phyloP scores from a whole-genome alignment of 2,797 vertebrate genomes.

The Cygnus olor region DNA sequence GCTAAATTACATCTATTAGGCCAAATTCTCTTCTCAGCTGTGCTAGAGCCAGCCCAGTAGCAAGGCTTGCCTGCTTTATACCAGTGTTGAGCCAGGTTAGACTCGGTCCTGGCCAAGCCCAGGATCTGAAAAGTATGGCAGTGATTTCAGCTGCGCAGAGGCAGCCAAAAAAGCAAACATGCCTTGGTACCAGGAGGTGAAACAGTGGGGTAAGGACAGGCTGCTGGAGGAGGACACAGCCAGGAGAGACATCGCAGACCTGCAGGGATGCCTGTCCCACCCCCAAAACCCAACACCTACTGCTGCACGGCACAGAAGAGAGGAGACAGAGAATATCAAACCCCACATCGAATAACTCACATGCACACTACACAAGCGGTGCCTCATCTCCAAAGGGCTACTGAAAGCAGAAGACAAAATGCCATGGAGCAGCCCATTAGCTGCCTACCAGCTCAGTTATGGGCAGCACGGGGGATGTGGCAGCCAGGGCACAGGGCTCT shows the following conservation, averaged over 20 bases:
- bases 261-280: neutral
- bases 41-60: neutral
- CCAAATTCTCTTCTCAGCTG: neutral
- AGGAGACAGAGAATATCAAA: neutral
- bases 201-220: neutral
- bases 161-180: neutral
- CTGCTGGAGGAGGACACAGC: neutral
- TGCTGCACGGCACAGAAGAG: neutral
- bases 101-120: neutral
- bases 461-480: fast-evolving
- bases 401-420: neutral
- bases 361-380: fast-evolving
- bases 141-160: neutral
- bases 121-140: neutral
- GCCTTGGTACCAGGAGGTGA: neutral
- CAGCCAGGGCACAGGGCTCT: neutral
- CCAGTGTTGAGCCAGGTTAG: neutral
- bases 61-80: neutral
- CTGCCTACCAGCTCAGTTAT: neutral
- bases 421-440: fast-evolving
- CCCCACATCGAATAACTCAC: fast-evolving
- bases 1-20: neutral
- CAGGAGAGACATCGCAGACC: neutral
- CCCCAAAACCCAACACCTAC: neutral
- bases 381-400: neutral